Evolutionary conservation across 1,140 invertebrate genomes (phyloP), one percentile per base, ranked within the genome.

Genomic region (Homalodisca vitripennis): DNA sequence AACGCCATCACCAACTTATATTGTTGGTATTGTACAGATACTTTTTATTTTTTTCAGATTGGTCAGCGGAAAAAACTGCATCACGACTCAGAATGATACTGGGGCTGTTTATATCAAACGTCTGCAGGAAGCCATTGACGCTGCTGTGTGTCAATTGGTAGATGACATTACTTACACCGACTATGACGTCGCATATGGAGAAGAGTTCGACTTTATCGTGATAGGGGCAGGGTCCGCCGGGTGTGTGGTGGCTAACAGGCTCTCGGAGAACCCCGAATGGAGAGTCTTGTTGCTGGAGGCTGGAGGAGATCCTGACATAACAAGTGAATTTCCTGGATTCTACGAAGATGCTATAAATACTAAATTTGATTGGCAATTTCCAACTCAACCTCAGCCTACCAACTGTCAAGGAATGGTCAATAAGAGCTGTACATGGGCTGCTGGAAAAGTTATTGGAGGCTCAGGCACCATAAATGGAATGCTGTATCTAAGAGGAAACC

Each of bases 281-380:
- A 82, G 74, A 73, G 80, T 92, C 10, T 77, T 92, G 10, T 78
- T 92, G 1, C 72, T 92, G 48, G 91, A 93, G 81, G 90, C 90
- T 2, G 91, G 91, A 0, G 85, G 84, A 1, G 87, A 90, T 34
- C 88, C 89, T 12, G n/a, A 84, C 84, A 2, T 88, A 1, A 84
- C 87, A 0, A 81, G 83, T 27, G 76, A 70, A 14, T 30, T 70
- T 0, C 69, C 69, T 17, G 41, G 30, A 3, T 13, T 53, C 2
- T 26, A 34, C 1, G 46, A 14, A n/a, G 29, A 82, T 6, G 55
- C 89, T 64, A 80, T 82, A 77, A 55, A 76, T 71, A 82, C 84
- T 2, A 78, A 77, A 12, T 77, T 87, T 12, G 85, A 87, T 73
- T 88, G 86, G 62, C 62, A 34, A 26, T 64, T 32, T 31, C 30